Conservation (phyloP, 23 tunicate genomes). For the Aplidium turbinatum region DNA sequence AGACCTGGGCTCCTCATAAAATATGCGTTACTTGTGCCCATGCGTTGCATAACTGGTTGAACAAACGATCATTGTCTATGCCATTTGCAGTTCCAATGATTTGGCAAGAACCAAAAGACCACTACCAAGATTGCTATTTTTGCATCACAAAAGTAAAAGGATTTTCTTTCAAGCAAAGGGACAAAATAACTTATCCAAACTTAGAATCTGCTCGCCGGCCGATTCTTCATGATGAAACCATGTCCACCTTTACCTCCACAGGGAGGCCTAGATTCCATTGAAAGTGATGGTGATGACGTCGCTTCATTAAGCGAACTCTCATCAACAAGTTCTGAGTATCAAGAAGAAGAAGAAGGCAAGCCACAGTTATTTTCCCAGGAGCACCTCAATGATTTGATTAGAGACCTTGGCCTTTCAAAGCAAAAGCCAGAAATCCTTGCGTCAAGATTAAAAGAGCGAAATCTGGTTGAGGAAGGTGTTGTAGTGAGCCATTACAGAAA, state of each 20-base stretch:
- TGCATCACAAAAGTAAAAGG: slow-evolving; percentile 39
- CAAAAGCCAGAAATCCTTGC: too few relatives aligned
- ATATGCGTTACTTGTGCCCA: slow-evolving; percentile 9
- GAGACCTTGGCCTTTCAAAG: too few relatives aligned
- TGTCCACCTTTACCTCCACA: slow-evolving; percentile 36
- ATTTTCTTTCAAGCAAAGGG: slow-evolving; percentile 14
- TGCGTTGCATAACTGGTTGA: slow-evolving; percentile 41
- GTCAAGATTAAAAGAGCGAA: too few relatives aligned
- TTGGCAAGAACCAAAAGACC: slow-evolving; percentile 38
- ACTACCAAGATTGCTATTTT: slow-evolving; percentile 37
- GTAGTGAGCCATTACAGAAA: too few relatives aligned
- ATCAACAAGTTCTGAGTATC: too few relatives aligned
- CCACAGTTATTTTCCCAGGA: too few relatives aligned
- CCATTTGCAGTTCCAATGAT: slow-evolving; percentile 40
- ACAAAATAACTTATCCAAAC: slow-evolving; percentile 36
- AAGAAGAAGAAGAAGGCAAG: too few relatives aligned
- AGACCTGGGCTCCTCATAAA: slow-evolving; percentile 37
- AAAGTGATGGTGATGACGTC: slow-evolving; percentile 19
- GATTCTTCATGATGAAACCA: slow-evolving; percentile 18
- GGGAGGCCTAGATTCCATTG: not conserved
- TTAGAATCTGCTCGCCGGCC: slow-evolving; percentile 25
- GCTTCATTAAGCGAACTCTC: too few relatives aligned
- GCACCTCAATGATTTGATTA: too few relatives aligned
- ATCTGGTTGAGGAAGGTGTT: too few relatives aligned
- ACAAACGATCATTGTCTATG: slow-evolving; percentile 16